Percentiles rank a stretch among this genome's conserved stretches.
Evolutionary conservation across 1,140 invertebrate genomes (phyloP).

Genomic region (Coelopa frigida): DNA sequence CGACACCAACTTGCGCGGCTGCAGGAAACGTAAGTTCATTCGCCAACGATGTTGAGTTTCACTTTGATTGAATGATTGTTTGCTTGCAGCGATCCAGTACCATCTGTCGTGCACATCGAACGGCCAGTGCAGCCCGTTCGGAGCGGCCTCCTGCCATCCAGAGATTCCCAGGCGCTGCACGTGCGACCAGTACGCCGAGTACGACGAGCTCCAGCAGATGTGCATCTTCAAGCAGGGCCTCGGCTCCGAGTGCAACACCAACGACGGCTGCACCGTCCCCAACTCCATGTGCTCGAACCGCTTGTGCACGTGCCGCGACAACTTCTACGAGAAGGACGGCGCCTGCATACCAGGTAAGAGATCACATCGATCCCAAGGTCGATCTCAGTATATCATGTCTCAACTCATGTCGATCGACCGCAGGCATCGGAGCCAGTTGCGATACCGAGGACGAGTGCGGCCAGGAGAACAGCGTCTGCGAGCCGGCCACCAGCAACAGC

Average conservation of each 20-base stretch:
- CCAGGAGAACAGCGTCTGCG: slow-evolving; percentile 42
- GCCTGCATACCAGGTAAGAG: slow-evolving; percentile 30
- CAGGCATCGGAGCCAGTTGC: slow-evolving; percentile 46
- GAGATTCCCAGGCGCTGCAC: slow-evolving; percentile 36
- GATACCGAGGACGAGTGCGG: slow-evolving; percentile 41
- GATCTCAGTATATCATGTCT: background rate
- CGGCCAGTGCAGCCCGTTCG: slow-evolving; percentile 42
- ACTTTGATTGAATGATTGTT: background rate
- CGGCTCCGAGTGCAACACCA: slow-evolving; percentile 33
- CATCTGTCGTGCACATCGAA: slow-evolving; percentile 39
- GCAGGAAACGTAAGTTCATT: slow-evolving; percentile 34
- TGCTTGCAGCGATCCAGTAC: slow-evolving; percentile 34
- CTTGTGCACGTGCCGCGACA: slow-evolving; percentile 40
- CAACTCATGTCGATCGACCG: slow-evolving; percentile 1
- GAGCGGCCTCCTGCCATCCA: slow-evolving; percentile 33
- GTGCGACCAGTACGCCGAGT: slow-evolving; percentile 37
- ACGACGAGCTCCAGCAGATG: slow-evolving; percentile 35
- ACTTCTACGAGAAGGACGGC: slow-evolving; percentile 39
- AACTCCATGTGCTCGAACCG: slow-evolving; percentile 44
- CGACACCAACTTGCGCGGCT: slow-evolving; percentile 32
- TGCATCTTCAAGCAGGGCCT: slow-evolving; percentile 35
- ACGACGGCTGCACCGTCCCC: slow-evolving; percentile 31
- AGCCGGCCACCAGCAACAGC: slow-evolving; percentile 18
- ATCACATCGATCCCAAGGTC: background rate
- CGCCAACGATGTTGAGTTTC: background rate